phyloP scores from a whole-genome alignment of 2,888 invertebrate species.

The Xanthorhoe designata region DNA sequence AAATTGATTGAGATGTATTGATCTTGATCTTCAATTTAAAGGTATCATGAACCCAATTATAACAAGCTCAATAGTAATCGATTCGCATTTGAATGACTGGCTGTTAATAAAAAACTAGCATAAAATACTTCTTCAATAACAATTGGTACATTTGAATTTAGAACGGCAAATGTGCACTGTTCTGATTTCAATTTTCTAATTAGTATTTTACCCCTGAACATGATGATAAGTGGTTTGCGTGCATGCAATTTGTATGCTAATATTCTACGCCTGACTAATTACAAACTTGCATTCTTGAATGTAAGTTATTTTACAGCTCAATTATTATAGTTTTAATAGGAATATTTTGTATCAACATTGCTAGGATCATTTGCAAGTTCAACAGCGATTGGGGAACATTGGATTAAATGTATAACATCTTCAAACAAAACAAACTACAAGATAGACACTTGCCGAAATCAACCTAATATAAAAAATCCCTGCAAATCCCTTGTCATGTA shows the following conservation, averaged over 20 bases:
- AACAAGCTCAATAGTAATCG: no score
- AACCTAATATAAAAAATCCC: no score
- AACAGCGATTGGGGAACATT: neutral
- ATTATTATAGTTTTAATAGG: neutral
- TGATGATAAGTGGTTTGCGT: slow-evolving; percentile 6
- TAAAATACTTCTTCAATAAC: no score
- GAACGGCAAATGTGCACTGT: neutral
- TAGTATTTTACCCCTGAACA: slow-evolving; percentile 14
- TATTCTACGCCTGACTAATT: slow-evolving; percentile 14
- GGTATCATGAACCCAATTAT: no score
- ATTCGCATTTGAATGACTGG: neutral
- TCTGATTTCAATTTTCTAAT: slow-evolving; percentile 17
- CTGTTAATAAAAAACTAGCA: neutral
- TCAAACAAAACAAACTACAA: no score
- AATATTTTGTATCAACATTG: neutral
- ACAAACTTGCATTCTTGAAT: slow-evolving; percentile 5
- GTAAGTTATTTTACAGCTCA: slow-evolving; percentile 7
- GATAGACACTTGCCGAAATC: no score
- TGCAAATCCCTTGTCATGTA: no score
- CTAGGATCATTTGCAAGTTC: neutral
- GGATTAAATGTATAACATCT: neutral
- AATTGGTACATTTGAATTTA: neutral
- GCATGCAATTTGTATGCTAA: slow-evolving; percentile 18
- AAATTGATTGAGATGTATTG: no score
- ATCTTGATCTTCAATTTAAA: no score